Base-by-base conservation (phyloP, 2,113 vertebrate genomes). In the Addax nasomaculatus region DNA sequence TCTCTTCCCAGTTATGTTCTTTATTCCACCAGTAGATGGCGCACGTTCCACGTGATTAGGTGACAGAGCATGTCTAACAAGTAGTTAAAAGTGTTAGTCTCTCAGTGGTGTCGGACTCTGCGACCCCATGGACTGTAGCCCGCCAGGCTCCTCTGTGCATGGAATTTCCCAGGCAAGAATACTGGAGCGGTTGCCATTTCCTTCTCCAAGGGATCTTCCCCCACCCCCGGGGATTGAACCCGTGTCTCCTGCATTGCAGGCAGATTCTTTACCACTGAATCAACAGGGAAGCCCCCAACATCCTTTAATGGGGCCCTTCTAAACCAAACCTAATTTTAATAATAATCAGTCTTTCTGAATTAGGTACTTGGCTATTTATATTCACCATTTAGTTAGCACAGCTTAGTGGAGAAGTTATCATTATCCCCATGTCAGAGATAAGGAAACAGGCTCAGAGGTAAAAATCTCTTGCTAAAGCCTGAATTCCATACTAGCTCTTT, bases 21-120 rank as follows among this genome's bases (percentile, higher is more conserved):
- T 62, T 62, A 11, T 19, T 67, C n/a, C 17, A 84, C 95, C 97
- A 93, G 76, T 87, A 98, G 97, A 95, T 97, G 95, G 81, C 89
- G n/a, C 7, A 14, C 64, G 30, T 95, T 90, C 81, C 85, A 76
- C n/a, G 14, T 76, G 45, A 58, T 73, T 91, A 76, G 70, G 70
- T 43, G 39, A 76, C 36, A 25, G 36, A 73, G 70, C 70, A 27
- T 4, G 23, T 76, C 36, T 14, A 76, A 43, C 3, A 43, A 76
- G 70, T 30, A 70, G 64, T 36, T 64, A 39, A 73, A 21, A 36
- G 67, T 43, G 70, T 43, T 73, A 13, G 36, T 25, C 36, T 25
- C 36, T 73, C 70, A 73, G 36, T 73, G 36, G 36, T 43, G 39
- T 76, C 3, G 13, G 12, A 27, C 39, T 76, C 39, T 76, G 70